Evolutionary conservation across 2,797 vertebrate genomes (phyloP).

Genomic region (Mormyrops boulengeri): DNA sequence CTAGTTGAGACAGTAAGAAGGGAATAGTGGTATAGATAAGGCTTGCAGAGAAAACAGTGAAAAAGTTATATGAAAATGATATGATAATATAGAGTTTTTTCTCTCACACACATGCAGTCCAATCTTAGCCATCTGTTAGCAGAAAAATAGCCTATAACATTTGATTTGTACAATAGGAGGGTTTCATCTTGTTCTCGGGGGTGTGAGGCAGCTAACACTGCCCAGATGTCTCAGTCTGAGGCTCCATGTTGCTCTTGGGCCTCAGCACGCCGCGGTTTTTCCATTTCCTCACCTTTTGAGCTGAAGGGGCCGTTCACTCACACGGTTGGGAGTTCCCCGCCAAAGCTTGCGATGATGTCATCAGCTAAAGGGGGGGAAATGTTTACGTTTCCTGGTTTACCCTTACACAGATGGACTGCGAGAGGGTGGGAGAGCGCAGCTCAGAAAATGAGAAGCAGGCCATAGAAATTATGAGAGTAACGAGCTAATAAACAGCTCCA

Average conservation of each 20-base stretch:
- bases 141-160: not conserved
- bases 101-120: not conserved
- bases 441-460: conserved; percentile 28
- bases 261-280: conserved; percentile 49
- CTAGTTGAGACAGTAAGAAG: not conserved
- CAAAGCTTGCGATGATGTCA: conserved; percentile 60
- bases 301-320: conserved; percentile 17
- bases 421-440: conserved; percentile 22
- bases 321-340: conserved; percentile 53
- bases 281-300: conserved; percentile 52
- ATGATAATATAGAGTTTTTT: not conserved
- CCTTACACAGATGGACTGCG: conserved; percentile 11
- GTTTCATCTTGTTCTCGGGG: conserved; percentile 13
- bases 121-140: conserved; percentile 11
- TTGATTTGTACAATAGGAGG: conserved; percentile 15
- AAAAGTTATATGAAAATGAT: not conserved
- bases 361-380: conserved; percentile 40
- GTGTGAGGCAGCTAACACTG: conserved; percentile 39
- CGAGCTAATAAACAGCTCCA: conserved; percentile 14
- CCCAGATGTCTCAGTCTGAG: conserved; percentile 45
- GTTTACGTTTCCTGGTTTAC: conserved; percentile 42
- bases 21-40: not conserved
- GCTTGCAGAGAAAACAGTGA: not conserved
- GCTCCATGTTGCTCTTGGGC: conserved; percentile 39
- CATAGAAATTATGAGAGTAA: conserved; percentile 1